Conservation (phyloP, 2,113 vertebrate species). For the Sceloporus tristichus region DNA sequence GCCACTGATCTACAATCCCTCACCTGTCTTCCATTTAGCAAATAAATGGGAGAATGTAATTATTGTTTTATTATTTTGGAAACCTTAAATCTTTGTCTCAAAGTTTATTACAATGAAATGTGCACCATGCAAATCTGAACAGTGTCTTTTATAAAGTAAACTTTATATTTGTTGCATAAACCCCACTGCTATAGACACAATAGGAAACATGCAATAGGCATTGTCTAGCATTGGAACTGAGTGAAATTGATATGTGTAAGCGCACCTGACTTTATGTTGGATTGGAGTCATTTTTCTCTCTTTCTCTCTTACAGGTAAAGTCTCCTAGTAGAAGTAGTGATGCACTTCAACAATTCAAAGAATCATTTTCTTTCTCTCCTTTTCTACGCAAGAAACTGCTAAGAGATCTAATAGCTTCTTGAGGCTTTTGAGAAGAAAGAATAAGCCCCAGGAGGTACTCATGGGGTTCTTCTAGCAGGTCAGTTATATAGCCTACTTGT, state of each 20-base stretch:
- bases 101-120: too few relatives aligned
- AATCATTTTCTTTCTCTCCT: neutral
- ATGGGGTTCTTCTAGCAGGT: neutral
- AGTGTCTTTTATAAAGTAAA: neutral
- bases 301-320: neutral
- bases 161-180: neutral
- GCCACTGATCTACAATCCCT: neutral
- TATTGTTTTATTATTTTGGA: neutral
- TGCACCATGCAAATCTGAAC: neutral
- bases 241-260: neutral
- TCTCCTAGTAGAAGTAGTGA: neutral
- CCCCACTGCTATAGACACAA: neutral
- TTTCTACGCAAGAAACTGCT: neutral
- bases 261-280: neutral
- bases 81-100: neutral
- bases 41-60: neutral
- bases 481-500: neutral
- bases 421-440: conserved; percentile 12
- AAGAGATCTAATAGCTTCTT: neutral
- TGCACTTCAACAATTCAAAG: neutral
- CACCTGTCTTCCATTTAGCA: neutral
- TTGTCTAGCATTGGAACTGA: neutral
- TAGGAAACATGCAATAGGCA: neutral
- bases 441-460: neutral
- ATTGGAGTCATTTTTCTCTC: neutral